Base-by-base conservation (phyloP, 2,113 vertebrate species). In the Tachuris rubrigastra region DNA sequence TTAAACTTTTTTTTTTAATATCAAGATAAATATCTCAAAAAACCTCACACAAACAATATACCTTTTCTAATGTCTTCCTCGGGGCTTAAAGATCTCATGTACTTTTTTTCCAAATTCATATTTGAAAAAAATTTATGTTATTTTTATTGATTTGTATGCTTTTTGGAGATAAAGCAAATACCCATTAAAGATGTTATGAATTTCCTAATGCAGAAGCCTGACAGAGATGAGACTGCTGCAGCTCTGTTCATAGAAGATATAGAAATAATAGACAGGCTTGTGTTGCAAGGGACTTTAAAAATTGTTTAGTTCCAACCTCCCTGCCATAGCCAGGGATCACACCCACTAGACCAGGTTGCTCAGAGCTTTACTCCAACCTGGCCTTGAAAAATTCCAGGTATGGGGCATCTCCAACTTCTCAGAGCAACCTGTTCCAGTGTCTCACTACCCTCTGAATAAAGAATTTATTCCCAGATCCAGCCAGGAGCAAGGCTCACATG, bases 241-340 rank as follows among this genome's bases (percentile, higher is more conserved):
- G 20, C 18, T 56, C 17, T 58, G 10, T 31, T 49, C 5, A 27
- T 33, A 50, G 17, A 65, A 73, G 31, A 56, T 8, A 30, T 3
- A 31, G 19, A 49, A 88, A 74, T 44, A 22, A 20, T 17, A 25
- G 18, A 13, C 22, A 73, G 22, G 11, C 22, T 81, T 74, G 12
- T 44, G 12, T 28, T 37, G 15, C 18, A 46, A 67, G 24, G 14
- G 10, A 9, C 55, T 5, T 49, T 63, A 35, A 41, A 31, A 7
- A 18, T 35, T 4, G 9, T 3, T 16, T 41, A 9, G 6, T 14
- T 30, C 24, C 20, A 31, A 14, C 10, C 1, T 3, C 47, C 14
- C 12, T 63, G 37, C 44, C 31, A 24, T 52, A 9, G 15, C 18
- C 28, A 20, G 10, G 15, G 44, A 28, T 33, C 15, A 30, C 27